Base-by-base conservation (phyloP, 2,113 vertebrate genomes). In the Atractosteus spatula region DNA sequence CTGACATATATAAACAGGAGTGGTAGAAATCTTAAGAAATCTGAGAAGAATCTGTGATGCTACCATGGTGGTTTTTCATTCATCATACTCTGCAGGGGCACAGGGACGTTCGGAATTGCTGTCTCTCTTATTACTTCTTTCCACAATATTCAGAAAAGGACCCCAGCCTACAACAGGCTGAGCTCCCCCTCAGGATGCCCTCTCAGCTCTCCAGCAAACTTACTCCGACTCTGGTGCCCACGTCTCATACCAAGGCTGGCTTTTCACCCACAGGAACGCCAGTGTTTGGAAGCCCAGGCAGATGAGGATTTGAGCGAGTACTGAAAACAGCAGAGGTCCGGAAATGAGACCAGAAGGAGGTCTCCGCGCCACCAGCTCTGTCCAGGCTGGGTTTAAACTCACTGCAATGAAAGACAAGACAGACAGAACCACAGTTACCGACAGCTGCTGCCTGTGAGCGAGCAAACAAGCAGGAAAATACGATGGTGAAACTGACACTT, bases 361-460 rank as follows among this genome's bases (percentile, higher is more conserved):
- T 54, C 94, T 94, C 10, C 84, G 93, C 0, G 96, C 84, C 70
- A 97, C 97, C 41, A 99, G 92, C 71, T 96, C 96, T 75, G 94
- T 95, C 96, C 97, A 98, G 0, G 97, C 95, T 56, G 95, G 93
- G 76, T 98, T 99, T 85, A 99, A 89, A 91, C 96, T 98, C 97
- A 99, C 97, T 99, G 81, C 54, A 65, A 69, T 72, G 59, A 71
- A 68, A 77, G 54, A 68, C 12, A 7, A 70, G 12, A 55, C 51
- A 73, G 13, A 72, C 41, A 77, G 5, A 51, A 51, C 47, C 47
- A 51, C 47, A 51, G 47, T 51, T 51, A 51, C 47, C 10, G 47
- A 51, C 5, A 51, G 10, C 47, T 7, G 47, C 47, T 7, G 47
- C 47, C 5, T 51, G 47, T 29, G 14, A 62, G 14, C 3, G 13